Evolutionary conservation across 2,888 invertebrate species (phyloP), one percentile per base, ranked within the genome.

Genomic region (Notodonta dromedarius): DNA sequence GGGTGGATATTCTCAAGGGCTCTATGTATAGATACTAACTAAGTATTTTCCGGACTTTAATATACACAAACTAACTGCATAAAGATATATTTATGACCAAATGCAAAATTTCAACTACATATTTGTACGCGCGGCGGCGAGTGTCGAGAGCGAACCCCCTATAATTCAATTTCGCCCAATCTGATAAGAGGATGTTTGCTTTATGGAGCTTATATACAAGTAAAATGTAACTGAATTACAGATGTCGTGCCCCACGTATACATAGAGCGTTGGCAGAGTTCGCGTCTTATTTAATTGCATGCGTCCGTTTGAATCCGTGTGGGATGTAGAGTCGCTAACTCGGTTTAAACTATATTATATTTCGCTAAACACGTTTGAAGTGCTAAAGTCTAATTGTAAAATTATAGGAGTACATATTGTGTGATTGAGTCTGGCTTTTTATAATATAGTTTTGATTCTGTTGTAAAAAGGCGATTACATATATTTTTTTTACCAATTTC

Each of bases 261-360:
- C 81, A 84, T 86, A 77, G 78, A 79, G 78, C 72, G 68, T 79
- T 70, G 71, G 71, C 65, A 60, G 61, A 71, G 70, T 66, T 62
- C 71, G 62, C 64, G 57, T 71, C 71, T 79, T 79, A 84, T 85
- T 84, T 82, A 81, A 86, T 86, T 83, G 83, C 76, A 74, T 66
- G 76, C 76, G 81, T 80, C 79, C 75, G 69, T 78, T 74, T 77
- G 76, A 84, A 83, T 82, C 78, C 82, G 76, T 56, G 63, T 57
- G 70, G 64, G 67, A 69, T 63, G 76, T 73, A 65, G 71, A 74
- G 66, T 65, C 62, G 63, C 61, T 78, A 82, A 83, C 68, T 82
- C 59, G 57, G 74, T 79, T 79, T 69, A 69, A 78, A 77, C 63
- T 73, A 74, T 65, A 67, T 62, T 70, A 65, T 56, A 24, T 55